phyloP scores from a whole-genome alignment of 2,888 invertebrate genomes.

The Lutraria lutraria region DNA sequence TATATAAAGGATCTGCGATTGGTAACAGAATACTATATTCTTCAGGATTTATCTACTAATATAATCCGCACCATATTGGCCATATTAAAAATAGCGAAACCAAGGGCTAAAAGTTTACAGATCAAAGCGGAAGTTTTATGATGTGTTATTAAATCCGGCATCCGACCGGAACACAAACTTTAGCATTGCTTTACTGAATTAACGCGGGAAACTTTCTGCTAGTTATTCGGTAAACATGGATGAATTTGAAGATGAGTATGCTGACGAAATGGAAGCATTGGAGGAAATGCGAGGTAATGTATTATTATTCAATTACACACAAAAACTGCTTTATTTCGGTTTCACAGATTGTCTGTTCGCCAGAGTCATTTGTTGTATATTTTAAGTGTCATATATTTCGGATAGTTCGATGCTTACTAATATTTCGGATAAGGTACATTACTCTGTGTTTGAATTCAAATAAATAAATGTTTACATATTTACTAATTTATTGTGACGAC shows the following conservation, averaged over 20 bases:
- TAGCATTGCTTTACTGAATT: neutral
- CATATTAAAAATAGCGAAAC: no score
- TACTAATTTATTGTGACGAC: no score
- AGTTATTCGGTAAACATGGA: neutral
- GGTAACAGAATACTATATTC: no score
- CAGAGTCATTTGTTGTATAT: neutral
- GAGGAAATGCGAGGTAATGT: neutral
- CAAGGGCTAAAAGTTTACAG: no score
- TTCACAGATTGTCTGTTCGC: neutral
- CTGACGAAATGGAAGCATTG: constrained; percentile 3
- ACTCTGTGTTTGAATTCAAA: neutral
- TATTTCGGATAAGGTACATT: constrained; percentile 14
- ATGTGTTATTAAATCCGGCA: neutral
- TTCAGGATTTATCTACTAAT: no score
- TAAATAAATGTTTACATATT: no score
- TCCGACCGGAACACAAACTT: neutral
- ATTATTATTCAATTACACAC: neutral
- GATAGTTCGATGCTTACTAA: neutral
- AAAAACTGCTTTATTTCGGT: neutral
- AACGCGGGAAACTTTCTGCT: neutral
- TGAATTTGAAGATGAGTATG: constrained; percentile 24
- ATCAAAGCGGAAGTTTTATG: no score
- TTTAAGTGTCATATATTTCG: neutral
- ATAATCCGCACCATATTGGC: no score
- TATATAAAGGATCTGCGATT: no score